phyloP scores from a whole-genome alignment of 2,797 vertebrate species.

The Perodicticus potto region DNA sequence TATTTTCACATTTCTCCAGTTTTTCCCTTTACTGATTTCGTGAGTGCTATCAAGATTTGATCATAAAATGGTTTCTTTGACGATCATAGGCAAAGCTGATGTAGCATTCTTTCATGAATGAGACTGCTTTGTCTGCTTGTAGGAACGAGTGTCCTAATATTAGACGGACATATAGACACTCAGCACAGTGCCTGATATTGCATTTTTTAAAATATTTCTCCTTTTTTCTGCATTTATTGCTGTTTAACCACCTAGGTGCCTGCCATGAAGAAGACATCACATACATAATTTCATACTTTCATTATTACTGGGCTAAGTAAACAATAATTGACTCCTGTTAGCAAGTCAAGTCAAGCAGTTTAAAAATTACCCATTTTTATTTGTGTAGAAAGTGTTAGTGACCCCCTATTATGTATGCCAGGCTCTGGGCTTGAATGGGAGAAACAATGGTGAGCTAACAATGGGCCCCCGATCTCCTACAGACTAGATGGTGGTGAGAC shows the following conservation, averaged over 20 bases:
- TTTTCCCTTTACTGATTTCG: not conserved
- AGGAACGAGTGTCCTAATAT: not conserved
- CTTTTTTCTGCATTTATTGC: not conserved
- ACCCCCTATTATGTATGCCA: not conserved
- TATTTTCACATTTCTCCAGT: not conserved
- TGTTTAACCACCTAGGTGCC: not conserved
- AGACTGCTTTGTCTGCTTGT: not conserved
- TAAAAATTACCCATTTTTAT: slow-evolving; percentile 30
- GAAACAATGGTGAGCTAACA: not conserved
- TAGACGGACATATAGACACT: not conserved
- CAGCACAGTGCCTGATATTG: not conserved
- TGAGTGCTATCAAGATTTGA: not conserved
- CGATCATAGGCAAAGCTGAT: not conserved
- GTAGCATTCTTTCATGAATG: not conserved
- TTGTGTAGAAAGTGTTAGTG: not conserved
- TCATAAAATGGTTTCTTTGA: not conserved
- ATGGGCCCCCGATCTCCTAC: not conserved
- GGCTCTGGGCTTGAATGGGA: not conserved
- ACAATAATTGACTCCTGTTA: not conserved
- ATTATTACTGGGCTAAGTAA: slow-evolving; percentile 31
- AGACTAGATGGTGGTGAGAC: not conserved
- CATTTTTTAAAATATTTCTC: not conserved
- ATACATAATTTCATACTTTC: not conserved
- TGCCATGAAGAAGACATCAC: not conserved
- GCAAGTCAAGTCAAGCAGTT: not conserved